These are phyloP conservation scores for Saccostrea cuccullata DNA, from an alignment of 1,140 invertebrate genomes.

Conservation along the genomic window DNA sequence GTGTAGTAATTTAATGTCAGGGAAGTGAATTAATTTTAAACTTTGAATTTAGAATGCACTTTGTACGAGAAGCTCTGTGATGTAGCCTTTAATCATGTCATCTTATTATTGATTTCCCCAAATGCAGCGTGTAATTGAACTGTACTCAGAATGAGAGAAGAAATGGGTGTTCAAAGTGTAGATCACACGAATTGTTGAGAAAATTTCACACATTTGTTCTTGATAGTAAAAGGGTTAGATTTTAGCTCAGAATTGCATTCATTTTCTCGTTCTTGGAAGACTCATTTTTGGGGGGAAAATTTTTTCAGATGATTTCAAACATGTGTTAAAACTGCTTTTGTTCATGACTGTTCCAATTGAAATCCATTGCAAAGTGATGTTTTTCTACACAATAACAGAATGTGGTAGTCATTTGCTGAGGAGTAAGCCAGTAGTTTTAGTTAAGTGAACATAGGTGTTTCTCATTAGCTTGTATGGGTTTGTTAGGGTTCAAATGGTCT, in stretches of 20 bases:
- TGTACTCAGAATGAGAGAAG: not conserved
- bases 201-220: not conserved
- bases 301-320: not conserved
- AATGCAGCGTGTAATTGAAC: not conserved
- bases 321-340: not conserved
- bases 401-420: constrained; percentile 1
- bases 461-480: constrained; percentile 9
- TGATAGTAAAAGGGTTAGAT: not conserved
- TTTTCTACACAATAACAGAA: constrained; percentile 6
- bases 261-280: too few species aligned
- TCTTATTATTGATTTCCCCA: too few species aligned
- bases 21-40: constrained; percentile 35
- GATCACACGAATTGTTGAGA: not conserved
- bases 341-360: not conserved
- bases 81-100: too few species aligned
- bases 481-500: constrained; percentile 27
- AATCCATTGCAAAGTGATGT: constrained; percentile 5
- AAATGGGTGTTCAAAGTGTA: constrained; percentile 2
- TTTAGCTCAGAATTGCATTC: too few species aligned
- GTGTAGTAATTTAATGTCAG: not conserved
- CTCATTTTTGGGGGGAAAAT: not conserved
- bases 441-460: constrained; percentile 26
- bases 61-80: not conserved
- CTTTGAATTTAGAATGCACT: constrained; percentile 23
- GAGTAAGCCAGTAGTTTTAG: not conserved